These are phyloP conservation scores for Pristionchus arcanus DNA, from an alignment of 2,888 invertebrate genomes.

Conservation along the genomic window DNA sequence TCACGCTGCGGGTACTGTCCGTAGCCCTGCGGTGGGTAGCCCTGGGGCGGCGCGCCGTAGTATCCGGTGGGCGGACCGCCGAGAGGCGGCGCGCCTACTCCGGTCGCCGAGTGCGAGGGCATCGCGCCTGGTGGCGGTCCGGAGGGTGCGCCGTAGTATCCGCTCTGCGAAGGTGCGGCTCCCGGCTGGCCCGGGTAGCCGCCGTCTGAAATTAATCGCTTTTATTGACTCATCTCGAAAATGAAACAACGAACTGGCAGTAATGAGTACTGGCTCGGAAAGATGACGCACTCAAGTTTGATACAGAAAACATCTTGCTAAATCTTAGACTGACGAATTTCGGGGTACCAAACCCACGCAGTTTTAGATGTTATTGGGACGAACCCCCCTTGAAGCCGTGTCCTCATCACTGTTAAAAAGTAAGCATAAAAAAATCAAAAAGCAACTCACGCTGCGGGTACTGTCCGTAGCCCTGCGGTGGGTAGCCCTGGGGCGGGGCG, in stretches of 20 bases:
- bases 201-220: slow-evolving; percentile 47
- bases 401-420: too few relatives aligned
- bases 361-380: too few relatives aligned
- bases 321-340: too few relatives aligned
- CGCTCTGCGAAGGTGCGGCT: slow-evolving; percentile 6
- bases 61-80: slow-evolving; percentile 39
- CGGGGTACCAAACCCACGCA: too few relatives aligned
- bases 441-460: slow-evolving; percentile 52
- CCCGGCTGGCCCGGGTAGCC: slow-evolving; percentile 41
- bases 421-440: background rate
- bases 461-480: slow-evolving; percentile 53
- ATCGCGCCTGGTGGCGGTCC: slow-evolving; percentile 40
- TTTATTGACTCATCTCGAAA: too few relatives aligned
- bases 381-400: too few relatives aligned
- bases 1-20: slow-evolving; percentile 55
- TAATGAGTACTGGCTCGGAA: too few relatives aligned
- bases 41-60: slow-evolving; percentile 56
- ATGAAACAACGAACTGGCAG: too few relatives aligned
- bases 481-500: slow-evolving; percentile 54
- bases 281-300: too few relatives aligned
- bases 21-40: slow-evolving; percentile 50
- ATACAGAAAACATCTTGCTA: too few relatives aligned
- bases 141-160: too few relatives aligned
- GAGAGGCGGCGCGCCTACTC: slow-evolving; percentile 47
- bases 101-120: slow-evolving; percentile 40